These are phyloP conservation scores for Percopsis omiscomaycus DNA, from an alignment of 2,797 vertebrate genomes.

Conservation along the genomic window DNA sequence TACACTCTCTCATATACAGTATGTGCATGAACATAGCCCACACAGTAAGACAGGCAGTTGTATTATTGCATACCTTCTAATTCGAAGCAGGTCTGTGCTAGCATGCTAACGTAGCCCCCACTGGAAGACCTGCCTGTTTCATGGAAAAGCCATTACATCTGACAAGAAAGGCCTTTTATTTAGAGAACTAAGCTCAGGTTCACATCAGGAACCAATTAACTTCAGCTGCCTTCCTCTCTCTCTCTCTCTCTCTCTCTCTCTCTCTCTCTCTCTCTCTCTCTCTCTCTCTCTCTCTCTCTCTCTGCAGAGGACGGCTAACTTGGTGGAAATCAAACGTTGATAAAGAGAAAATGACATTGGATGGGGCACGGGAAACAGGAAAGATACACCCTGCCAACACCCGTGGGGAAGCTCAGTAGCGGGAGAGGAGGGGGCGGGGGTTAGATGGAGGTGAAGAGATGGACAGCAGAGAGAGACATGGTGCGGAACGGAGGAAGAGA, in stretches of 20 bases:
- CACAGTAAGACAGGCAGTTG: too few species aligned
- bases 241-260: too few species aligned
- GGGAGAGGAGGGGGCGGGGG: slow-evolving; percentile 11
- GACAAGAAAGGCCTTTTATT: slow-evolving; percentile 76
- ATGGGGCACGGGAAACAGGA: slow-evolving; percentile 62
- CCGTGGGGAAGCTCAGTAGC: slow-evolving; percentile 40
- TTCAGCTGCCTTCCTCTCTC: too few species aligned
- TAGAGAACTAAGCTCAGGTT: slow-evolving; percentile 69
- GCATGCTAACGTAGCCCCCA: too few species aligned
- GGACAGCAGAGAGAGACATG: slow-evolving; percentile 7
- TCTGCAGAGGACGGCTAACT: slow-evolving; percentile 56
- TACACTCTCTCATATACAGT: too few species aligned
- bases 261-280: too few species aligned
- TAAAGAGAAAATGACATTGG: slow-evolving; percentile 69
- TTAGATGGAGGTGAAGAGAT: slow-evolving; percentile 1
- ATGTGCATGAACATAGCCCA: too few species aligned
- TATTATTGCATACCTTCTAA: too few species aligned
- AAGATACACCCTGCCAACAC: slow-evolving; percentile 64
- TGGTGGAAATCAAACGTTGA: slow-evolving; percentile 73
- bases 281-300: slow-evolving; percentile 30
- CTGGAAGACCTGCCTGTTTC: too few species aligned
- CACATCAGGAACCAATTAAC: slow-evolving; percentile 82
- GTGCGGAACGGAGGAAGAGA: too few species aligned
- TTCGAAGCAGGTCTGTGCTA: too few species aligned
- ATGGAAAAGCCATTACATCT: slow-evolving; percentile 72